Evolutionary conservation across 1,140 invertebrate species (phyloP).

Genomic region (Brachionus calyciflorus): DNA sequence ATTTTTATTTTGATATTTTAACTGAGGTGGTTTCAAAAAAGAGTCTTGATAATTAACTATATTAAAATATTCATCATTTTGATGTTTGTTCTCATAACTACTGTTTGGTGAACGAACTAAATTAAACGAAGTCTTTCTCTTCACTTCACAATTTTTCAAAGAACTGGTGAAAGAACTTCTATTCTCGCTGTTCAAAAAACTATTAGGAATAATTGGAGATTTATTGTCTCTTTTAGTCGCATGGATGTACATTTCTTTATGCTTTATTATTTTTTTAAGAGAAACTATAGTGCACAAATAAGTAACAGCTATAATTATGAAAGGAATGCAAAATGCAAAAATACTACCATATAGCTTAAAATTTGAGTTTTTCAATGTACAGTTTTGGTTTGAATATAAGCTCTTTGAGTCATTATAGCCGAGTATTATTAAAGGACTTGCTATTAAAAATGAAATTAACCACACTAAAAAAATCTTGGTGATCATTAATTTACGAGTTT

Average conservation of each 20-base stretch:
- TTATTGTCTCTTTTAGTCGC: constrained; percentile 1
- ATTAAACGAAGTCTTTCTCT: not conserved
- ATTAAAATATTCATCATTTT: not conserved
- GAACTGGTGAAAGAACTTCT: not conserved
- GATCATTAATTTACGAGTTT: constrained; percentile 76
- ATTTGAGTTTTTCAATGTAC: constrained; percentile 71
- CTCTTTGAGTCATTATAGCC: constrained; percentile 66
- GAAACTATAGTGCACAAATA: constrained; percentile 80
- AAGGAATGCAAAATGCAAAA: constrained; percentile 88
- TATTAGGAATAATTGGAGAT: not conserved
- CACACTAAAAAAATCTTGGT: constrained; percentile 86
- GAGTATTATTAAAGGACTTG: constrained; percentile 77
- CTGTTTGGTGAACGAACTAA: not conserved
- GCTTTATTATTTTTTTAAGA: constrained; percentile 50
- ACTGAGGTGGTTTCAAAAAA: too few species aligned
- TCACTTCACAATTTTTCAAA: not conserved
- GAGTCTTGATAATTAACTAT: too few species aligned
- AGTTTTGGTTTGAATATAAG: constrained; percentile 64
- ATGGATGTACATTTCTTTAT: not conserved
- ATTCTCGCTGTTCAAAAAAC: not conserved
- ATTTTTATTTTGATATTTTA: too few species aligned
- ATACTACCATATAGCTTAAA: constrained; percentile 89
- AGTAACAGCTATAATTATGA: constrained; percentile 87
- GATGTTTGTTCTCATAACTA: not conserved
- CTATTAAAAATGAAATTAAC: constrained; percentile 82